Evolutionary conservation across 2,888 invertebrate genomes (phyloP).

Genomic region (Thymelicus lineola): DNA sequence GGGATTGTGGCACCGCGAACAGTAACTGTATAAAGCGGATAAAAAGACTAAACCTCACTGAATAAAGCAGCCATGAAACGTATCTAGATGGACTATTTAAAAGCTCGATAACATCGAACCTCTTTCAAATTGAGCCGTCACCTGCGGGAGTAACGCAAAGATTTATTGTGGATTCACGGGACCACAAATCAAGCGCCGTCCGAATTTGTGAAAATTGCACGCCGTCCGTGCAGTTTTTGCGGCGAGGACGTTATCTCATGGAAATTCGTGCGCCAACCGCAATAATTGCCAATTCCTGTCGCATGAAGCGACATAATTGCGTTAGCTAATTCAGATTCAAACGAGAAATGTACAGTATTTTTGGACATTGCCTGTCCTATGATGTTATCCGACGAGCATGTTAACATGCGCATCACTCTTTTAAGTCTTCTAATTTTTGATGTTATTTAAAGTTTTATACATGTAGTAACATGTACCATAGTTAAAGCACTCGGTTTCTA

Average conservation of each 20-base stretch:
- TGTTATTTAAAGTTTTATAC: too few species aligned
- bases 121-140: slow-evolving; percentile 50
- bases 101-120: slow-evolving; percentile 41
- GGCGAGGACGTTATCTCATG: slow-evolving; percentile 54
- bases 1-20: too few species aligned
- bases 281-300: slow-evolving; percentile 32
- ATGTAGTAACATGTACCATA: too few species aligned
- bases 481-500: too few species aligned
- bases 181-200: slow-evolving; percentile 76
- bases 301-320: slow-evolving; percentile 5
- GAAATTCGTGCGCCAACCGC: slow-evolving; percentile 44
- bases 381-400: not conserved
- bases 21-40: not conserved
- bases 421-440: too few species aligned
- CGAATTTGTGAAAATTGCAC: slow-evolving; percentile 67
- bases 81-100: slow-evolving; percentile 2
- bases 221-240: slow-evolving; percentile 57
- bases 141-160: slow-evolving; percentile 55
- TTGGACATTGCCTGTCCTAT: not conserved
- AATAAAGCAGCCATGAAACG: not conserved
- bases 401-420: too few species aligned
- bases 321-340: slow-evolving; percentile 16
- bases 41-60: not conserved
- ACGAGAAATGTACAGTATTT: slow-evolving; percentile 11
- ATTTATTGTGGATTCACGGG: slow-evolving; percentile 70